A percentile compares a stretch with the other conserved stretches of the same genome.
phyloP scores from a whole-genome alignment of 2,113 vertebrate species.

The Monopterus albus region DNA sequence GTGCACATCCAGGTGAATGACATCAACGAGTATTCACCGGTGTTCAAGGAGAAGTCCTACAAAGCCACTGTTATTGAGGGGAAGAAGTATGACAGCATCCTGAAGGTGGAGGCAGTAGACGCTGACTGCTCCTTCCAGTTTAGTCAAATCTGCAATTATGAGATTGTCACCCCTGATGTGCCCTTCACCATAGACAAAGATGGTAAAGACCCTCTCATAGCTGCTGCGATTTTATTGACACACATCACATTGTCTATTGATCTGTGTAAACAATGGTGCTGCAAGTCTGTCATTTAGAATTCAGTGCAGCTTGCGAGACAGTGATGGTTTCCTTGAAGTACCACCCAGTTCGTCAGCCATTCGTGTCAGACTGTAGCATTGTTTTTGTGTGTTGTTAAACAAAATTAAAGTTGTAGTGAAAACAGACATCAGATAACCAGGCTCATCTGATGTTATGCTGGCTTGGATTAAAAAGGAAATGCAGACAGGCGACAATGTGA shows the following conservation, averaged over 20 bases:
- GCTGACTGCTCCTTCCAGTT: conserved; percentile 98
- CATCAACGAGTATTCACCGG: conserved; percentile 93
- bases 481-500: not conserved
- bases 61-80: conserved; percentile 91
- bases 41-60: conserved; percentile 98
- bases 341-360: conserved; percentile 5
- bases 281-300: conserved; percentile 37
- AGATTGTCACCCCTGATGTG: conserved; percentile 93
- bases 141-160: conserved; percentile 98
- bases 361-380: not conserved
- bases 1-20: conserved; percentile 98
- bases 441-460: not conserved
- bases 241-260: conserved; percentile 48
- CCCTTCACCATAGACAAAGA: conserved; percentile 96
- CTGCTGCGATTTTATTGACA: conserved; percentile 44
- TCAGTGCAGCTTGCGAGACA: conserved; percentile 26
- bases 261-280: conserved; percentile 52
- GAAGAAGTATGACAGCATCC: conserved; percentile 87
- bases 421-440: not conserved
- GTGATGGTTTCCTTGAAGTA: conserved; percentile 53
- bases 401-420: conserved; percentile 26
- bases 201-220: conserved; percentile 80
- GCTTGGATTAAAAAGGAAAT: conserved; percentile 11
- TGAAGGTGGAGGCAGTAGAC: conserved; percentile 93
- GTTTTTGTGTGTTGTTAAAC: conserved; percentile 5